Evolutionary conservation across 2,888 invertebrate genomes (phyloP), one percentile per base, ranked within the genome.

Genomic region (Protonemura montana): DNA sequence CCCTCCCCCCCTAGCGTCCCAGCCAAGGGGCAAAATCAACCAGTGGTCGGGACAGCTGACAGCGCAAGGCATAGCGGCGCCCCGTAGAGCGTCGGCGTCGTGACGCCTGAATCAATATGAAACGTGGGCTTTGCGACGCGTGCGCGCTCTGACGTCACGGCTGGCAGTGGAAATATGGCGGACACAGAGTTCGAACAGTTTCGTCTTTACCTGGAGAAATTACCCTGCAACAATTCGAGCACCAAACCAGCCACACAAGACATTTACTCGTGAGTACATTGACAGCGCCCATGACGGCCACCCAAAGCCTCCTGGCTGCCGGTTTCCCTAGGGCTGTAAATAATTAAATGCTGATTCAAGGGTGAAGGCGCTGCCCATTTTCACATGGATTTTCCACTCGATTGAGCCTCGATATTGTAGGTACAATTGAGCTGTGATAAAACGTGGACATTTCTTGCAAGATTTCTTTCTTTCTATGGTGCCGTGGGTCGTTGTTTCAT

Each of bases 151-250:
- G 42, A n/a, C 28, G 16, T 76, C 28, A 5, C 84, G 76, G 27
- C 84, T 26, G 59, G 10, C 59, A 59, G 26, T 5, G n/a, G 87
- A 7, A 88, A 87, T 77, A 98, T 98, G 97, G 97, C 97, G 90
- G 98, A 98, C 93, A 95, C 95, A 91, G 97, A 98, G 92, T 98
- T 97, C 93, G 97, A 98, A 92, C 97, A 98, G 94, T 97, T 98
- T 93, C 95, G 96, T 90, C 95, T 96, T 90, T 95, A 95, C 91
- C 97, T 97, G 92, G 96, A 97, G 90, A 94, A 95, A 92, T 93
- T 96, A 91, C 95, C 96, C 6, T 59, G 87, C 95, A 96, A 91
- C 95, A 95, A 90, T 94, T 95, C 89, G 96, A 95, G 91, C 95
- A 95, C 85, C 89, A 96, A 95, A 91, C 95, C 95, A 85, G 95